Conservation (phyloP, 2,113 vertebrate genomes). For the Hydrolagus affinis region DNA sequence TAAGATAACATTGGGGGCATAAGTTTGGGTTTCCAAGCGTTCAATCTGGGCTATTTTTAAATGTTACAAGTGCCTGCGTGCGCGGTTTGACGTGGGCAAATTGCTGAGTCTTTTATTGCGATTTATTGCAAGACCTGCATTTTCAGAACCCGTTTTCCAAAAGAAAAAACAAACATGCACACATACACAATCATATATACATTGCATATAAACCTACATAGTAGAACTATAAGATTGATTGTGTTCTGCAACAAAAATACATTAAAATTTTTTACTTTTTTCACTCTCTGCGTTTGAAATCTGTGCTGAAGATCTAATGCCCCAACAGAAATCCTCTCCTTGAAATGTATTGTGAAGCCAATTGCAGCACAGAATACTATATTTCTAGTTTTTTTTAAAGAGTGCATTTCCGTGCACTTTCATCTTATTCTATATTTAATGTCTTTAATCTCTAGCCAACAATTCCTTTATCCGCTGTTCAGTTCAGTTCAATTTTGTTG, state of each 20-base stretch:
- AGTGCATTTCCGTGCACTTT: not conserved
- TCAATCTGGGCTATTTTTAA: constrained; percentile 65
- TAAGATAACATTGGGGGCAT: constrained; percentile 46
- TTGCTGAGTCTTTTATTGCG: constrained; percentile 29
- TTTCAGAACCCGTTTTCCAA: too few relatives aligned
- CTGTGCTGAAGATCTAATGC: not conserved
- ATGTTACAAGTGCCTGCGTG: constrained; percentile 52
- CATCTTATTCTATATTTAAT: not conserved
- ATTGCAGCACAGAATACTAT: not conserved
- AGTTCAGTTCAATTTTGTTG: not conserved
- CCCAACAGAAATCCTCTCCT: not conserved
- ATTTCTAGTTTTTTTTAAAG: not conserved
- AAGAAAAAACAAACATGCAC: too few relatives aligned
- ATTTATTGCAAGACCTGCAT: not conserved
- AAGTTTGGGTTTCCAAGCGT: constrained; percentile 51
- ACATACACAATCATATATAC: too few relatives aligned
- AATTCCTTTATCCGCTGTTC: not conserved
- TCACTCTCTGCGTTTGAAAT: not conserved
- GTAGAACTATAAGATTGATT: not conserved
- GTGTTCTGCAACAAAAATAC: not conserved
- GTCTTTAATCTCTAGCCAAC: not conserved
- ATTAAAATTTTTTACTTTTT: too few relatives aligned
- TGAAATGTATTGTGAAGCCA: not conserved
- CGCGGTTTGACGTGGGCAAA: constrained; percentile 31
- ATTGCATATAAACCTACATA: not conserved